Conservation (phyloP, 1,140 invertebrate genomes). For the Arion vulgaris region DNA sequence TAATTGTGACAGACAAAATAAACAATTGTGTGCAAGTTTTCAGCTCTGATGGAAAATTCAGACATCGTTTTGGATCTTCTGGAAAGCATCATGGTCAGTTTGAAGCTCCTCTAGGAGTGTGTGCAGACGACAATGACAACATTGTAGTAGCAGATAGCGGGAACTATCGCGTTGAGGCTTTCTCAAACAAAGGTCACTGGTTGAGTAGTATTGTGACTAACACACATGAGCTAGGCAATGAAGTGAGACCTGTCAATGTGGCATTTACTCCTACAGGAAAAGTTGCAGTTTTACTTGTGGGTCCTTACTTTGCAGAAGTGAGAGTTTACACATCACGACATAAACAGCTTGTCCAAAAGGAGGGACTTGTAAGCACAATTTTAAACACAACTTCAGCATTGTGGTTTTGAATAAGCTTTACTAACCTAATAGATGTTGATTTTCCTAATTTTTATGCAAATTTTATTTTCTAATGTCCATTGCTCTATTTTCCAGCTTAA, state of each 20-base stretch:
- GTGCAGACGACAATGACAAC: constrained; percentile 95
- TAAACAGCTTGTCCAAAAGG: not conserved
- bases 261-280: constrained; percentile 61
- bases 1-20: constrained; percentile 63
- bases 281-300: constrained; percentile 60
- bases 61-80: constrained; percentile 56
- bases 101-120: constrained; percentile 96
- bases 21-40: constrained; percentile 68
- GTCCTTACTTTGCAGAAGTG: constrained; percentile 63
- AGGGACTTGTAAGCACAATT: constrained; percentile 32
- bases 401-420: not conserved
- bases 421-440: not conserved
- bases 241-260: constrained; percentile 63
- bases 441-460: no score
- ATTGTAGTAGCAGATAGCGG: constrained; percentile 97
- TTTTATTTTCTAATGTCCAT: no score
- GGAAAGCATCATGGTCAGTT: constrained; percentile 77
- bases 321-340: constrained; percentile 48
- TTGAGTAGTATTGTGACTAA: constrained; percentile 51
- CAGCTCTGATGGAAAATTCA: constrained; percentile 61
- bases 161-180: constrained; percentile 98
- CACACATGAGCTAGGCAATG: constrained; percentile 55
- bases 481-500: no score
- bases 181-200: constrained; percentile 73
- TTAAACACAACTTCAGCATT: constrained; percentile 3